phyloP scores from a whole-genome alignment of 2,113 vertebrate genomes.

The Apus apus region DNA sequence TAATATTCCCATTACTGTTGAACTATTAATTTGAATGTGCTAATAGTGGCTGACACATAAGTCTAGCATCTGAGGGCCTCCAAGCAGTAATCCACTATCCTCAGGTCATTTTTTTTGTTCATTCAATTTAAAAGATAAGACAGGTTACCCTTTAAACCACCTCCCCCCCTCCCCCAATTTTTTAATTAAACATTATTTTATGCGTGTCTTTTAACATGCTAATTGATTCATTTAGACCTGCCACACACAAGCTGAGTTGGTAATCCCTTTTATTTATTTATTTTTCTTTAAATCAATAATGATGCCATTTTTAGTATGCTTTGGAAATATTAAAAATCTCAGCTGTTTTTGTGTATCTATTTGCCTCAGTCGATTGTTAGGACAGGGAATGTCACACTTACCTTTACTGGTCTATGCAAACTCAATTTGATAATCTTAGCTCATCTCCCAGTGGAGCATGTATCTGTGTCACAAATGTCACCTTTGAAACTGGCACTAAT shows the following conservation, averaged over 20 bases:
- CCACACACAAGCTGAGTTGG: background rate
- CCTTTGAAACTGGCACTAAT: conserved; percentile 66
- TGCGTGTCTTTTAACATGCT: conserved; percentile 42
- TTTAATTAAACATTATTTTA: conserved; percentile 66
- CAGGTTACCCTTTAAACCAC: conserved; percentile 45
- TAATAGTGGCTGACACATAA: background rate
- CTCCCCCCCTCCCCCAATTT: background rate
- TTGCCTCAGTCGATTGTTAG: conserved; percentile 38
- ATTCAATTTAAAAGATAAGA: conserved; percentile 49
- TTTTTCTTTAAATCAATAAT: conserved; percentile 2
- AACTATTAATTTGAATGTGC: conserved; percentile 38
- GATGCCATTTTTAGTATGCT: background rate
- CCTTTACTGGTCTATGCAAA: conserved; percentile 7
- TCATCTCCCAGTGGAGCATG: background rate
- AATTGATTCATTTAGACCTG: conserved; percentile 60
- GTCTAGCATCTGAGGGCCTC: conserved; percentile 30
- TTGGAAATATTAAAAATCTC: background rate
- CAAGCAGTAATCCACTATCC: background rate
- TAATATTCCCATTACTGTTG: conserved; percentile 58
- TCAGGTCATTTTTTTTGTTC: conserved; percentile 35
- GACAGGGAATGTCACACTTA: conserved; percentile 5
- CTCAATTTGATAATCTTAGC: conserved; percentile 12
- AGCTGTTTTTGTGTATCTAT: background rate
- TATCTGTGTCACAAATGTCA: background rate
- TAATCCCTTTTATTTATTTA: conserved; percentile 37